Evolutionary conservation across 2,113 vertebrate genomes (phyloP), one percentile per base, ranked within the genome.

Genomic region (Oceanites oceanicus): DNA sequence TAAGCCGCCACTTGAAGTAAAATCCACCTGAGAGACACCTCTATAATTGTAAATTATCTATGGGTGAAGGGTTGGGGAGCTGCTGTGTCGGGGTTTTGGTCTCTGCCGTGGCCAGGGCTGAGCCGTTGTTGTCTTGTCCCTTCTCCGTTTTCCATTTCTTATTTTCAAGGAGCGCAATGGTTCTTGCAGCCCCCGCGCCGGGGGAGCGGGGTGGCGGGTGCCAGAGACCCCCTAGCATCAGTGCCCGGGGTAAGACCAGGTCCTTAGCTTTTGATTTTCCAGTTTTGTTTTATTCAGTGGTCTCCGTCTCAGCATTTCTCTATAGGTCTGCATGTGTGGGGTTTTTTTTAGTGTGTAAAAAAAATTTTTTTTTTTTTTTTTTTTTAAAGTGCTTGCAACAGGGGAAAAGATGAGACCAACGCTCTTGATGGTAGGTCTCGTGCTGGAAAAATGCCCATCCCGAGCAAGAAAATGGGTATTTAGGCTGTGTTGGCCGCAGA

Each of bases 1-100:
- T 11, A 34, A 73, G 36, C 36, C 34, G 11, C 27, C 4, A 0
- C n/a, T 91, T 27, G 38, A 18, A 47, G 59, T 14, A 17, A 42
- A 3, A 63, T n/a, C 61, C 42, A 53, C 65, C 59, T 53, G 11
- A 1, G 66, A 88, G 55, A n/a, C 65, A 13, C 7, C 49, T 70
- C 38, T n/a, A 1, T 26, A n/a, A 4, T 3, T 8, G 32, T 14
- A 3, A 29, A 7, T 45, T 2, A 1, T 0, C 1, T 4, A 2
- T 2, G 11, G 47, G 20, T 34, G 55, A 19, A 65, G 53, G 19
- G 22, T 2, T 26, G 66, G 30, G 50, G 42, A 34, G 52, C 1
- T 45, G 40, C 80, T 38, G 32, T 14, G 27, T 5, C 0, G 27
- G 6, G 25, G 6, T 7, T 30, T 29, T 10, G 44, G 16, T 38